Conservation (phyloP, 1,140 invertebrate species). For the Leptoteleia sp. region DNA sequence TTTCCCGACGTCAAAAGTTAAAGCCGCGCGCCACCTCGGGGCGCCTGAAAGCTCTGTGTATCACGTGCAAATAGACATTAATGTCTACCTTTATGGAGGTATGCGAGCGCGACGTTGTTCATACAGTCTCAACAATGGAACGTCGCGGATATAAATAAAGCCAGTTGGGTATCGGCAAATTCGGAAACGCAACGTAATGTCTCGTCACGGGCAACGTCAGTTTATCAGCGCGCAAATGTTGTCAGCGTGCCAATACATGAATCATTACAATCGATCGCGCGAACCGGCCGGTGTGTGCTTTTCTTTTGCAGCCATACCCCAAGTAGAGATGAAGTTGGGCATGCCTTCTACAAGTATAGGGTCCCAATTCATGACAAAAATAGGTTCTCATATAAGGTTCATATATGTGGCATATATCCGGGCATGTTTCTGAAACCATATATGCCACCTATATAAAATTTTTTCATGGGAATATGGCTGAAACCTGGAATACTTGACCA, state of each 20-base stretch:
- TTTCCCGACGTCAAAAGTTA: constrained; percentile 4
- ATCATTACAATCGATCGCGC: constrained; percentile 6
- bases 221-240: constrained; percentile 1
- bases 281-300: neutral
- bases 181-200: constrained; percentile 1
- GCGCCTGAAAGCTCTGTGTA: constrained; percentile 5
- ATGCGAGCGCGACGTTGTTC: constrained; percentile 2
- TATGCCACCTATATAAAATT: too few species aligned
- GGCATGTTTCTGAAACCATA: too few species aligned
- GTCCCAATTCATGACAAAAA: too few species aligned
- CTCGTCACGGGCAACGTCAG: neutral
- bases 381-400: too few species aligned
- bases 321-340: too few species aligned
- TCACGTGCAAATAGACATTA: constrained; percentile 25
- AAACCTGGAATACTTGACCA: too few species aligned
- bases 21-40: neutral
- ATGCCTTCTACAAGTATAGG: too few species aligned
- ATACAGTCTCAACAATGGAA: neutral
- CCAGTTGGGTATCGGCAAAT: constrained; percentile 2
- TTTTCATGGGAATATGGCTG: too few species aligned
- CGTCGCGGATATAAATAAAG: constrained; percentile 15
- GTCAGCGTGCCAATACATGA: constrained; percentile 1
- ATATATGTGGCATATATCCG: too few species aligned
- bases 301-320: too few species aligned
- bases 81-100: constrained; percentile 18